Evolutionary conservation across 2,113 vertebrate species (phyloP), one percentile per base, ranked within the genome.

Genomic region (Mirza zaza): DNA sequence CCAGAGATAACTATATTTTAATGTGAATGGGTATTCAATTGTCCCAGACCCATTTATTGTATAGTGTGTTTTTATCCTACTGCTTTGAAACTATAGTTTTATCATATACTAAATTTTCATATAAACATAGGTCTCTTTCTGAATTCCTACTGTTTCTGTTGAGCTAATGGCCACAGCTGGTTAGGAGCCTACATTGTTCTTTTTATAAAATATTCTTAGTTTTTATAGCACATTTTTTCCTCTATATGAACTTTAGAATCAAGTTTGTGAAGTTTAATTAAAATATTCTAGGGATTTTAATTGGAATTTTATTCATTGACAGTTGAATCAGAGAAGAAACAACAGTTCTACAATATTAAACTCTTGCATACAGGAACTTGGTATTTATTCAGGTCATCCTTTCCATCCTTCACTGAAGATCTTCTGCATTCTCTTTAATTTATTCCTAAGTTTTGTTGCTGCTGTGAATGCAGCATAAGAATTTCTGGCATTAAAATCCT

Each of bases 1-100:
- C 63, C n/a, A 84, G 42, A 90, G 34, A 2, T 65, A 65, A 82
- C 17, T 68, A 23, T 21, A 48, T 50, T 80, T 95, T 55, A 63
- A 82, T 90, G 61, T 39, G 61, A 92, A 71, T 42, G 42, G 34
- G 65, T 92, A 82, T 50, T 71, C 42, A n/a, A 27, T 63, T 81
- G 5, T 86, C 17, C n/a, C 32, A 32, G 29, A 65, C 12, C 13
- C 27, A 67, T 71, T 87, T 90, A 21, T 10, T 75, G 6, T 36
- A 25, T n/a, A 67, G 6, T 61, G 25, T 61, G 20, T 23, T 65
- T 79, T 29, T 17, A 12, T 23, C 11, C 63, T 10, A 12, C 27
- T 73, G 55, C n/a, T 76, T 71, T 86, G 81, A 89, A 92, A 90
- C 18, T 91, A 63, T 82, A 50, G 18, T 23, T 87, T 88, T 75